phyloP scores from a whole-genome alignment of 2,888 invertebrate genomes.

The Eupithecia exiguata region DNA sequence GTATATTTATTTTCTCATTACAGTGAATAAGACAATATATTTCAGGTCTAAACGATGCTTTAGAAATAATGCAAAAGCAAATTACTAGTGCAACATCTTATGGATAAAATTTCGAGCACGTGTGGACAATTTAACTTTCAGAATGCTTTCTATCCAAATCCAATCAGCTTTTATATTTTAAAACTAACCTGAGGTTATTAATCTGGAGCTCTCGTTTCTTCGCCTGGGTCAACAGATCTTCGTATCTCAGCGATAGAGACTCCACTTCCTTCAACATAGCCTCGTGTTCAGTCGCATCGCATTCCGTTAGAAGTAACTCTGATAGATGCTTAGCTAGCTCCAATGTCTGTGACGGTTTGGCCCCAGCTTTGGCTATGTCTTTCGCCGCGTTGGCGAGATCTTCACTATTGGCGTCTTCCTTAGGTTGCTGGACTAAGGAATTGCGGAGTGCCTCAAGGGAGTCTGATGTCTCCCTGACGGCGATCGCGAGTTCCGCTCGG shows the following conservation, averaged over 20 bases:
- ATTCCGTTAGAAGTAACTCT: constrained; percentile 89
- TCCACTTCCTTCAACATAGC: constrained; percentile 87
- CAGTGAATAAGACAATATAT: neutral
- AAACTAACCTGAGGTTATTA: constrained; percentile 88
- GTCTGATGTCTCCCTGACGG: constrained; percentile 87
- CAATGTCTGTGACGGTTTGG: constrained; percentile 90
- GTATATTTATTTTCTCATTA: neutral
- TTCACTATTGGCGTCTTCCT: constrained; percentile 81
- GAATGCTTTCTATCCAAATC: neutral
- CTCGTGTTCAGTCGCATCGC: constrained; percentile 86
- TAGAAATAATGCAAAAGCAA: constrained; percentile 1
- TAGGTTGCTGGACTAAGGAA: constrained; percentile 70
- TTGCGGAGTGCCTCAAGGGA: constrained; percentile 87
- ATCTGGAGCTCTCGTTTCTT: constrained; percentile 90
- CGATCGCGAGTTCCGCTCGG: constrained; percentile 88
- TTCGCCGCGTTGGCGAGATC: constrained; percentile 86
- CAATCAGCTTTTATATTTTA: neutral
- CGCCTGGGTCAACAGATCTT: constrained; percentile 87
- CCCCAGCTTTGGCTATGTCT: constrained; percentile 89
- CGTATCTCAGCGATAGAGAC: constrained; percentile 86
- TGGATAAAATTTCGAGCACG: constrained; percentile 13
- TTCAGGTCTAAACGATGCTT: neutral
- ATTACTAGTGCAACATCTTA: neutral
- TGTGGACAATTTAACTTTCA: constrained; percentile 18
- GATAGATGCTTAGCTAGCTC: constrained; percentile 93